Conservation (phyloP, 2,888 invertebrate species). For the Drosophila ustulata region DNA sequence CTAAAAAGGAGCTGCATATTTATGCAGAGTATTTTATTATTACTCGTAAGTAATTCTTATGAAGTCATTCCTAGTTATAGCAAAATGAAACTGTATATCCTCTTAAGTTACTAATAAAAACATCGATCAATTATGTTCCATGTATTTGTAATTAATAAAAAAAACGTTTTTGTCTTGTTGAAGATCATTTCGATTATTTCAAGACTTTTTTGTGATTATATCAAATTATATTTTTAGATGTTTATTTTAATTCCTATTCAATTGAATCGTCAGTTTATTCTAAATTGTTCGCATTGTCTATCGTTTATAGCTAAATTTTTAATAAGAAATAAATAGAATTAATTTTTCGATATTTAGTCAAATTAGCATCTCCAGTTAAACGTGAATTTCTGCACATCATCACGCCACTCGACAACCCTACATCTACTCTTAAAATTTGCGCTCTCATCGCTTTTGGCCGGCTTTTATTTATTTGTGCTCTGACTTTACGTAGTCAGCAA, state of each 20-base stretch:
- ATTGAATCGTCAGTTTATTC: too few species aligned
- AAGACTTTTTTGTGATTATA: too few species aligned
- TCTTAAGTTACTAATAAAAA: background rate
- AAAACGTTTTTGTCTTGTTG: background rate
- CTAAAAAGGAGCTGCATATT: conserved; percentile 61
- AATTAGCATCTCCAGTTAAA: too few species aligned
- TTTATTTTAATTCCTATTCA: background rate
- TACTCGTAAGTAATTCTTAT: conserved; percentile 34
- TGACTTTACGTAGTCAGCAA: conserved; percentile 29
- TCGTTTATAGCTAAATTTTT: too few species aligned
- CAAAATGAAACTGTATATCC: conserved; percentile 25
- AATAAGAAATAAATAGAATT: background rate
- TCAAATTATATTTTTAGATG: background rate
- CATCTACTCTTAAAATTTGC: conserved; percentile 44
- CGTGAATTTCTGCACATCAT: background rate
- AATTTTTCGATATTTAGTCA: background rate
- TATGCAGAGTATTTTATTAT: conserved; percentile 4
- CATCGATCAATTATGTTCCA: background rate
- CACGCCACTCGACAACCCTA: conserved; percentile 62
- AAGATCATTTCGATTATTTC: too few species aligned
- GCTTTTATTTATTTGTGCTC: conserved; percentile 49
- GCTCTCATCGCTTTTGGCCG: conserved; percentile 40
- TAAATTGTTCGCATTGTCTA: too few species aligned
- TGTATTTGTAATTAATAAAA: background rate
- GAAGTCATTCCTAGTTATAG: conserved; percentile 44